Evolutionary conservation across 2,113 vertebrate genomes (phyloP), one percentile per base, ranked within the genome.

Genomic region (Nothoprocta pentlandii): DNA sequence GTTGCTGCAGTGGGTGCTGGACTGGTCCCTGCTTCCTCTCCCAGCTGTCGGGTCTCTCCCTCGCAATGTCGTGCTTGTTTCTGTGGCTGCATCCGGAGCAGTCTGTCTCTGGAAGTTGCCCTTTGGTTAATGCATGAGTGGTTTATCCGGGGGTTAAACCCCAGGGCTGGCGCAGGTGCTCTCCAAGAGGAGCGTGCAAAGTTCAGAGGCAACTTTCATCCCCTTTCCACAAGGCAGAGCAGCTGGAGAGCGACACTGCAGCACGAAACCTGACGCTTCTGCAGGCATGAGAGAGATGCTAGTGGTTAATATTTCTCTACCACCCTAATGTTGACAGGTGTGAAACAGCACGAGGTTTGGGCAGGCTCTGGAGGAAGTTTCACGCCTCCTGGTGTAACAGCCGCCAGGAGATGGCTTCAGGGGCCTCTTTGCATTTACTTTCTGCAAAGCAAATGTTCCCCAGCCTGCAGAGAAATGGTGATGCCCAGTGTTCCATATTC

Each of bases 1-100:
- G 51, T 74, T 36, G 46, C 92, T 95, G 96, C 92, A 95, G 90
- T 14, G n/a, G 86, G 30, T 47, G 62, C 89, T 32, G 89, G 88
- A 14, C 77, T 47, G 34, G 23, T 42, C 17, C 3, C 16, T 34
- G 49, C 16, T 7, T 67, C 62, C 41, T 44, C 90, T 49, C 11
- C 16, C 58, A 41, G 42, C 44, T 2, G 1, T 2, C 21, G 30
- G 44, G 10, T 3, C 1, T 8, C 61, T 64, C 11, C 13, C 36
- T 32, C 46, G n/a, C 63, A 69, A 59, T 2, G 2, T 3, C 51
- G 51, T 3, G 2, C 77, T 84, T 83, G 47, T 86, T 90, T 67
- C 47, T 1, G 17, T 20, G 49, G 9, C 41, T 51, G 12, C 12
- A 30, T 92, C 21, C 59, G 56, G 36, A 47, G 15, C 32, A 68